These are phyloP conservation scores for Temnothorax ravouxi DNA, from an alignment of 2,888 invertebrate genomes.

Conservation along the genomic window DNA sequence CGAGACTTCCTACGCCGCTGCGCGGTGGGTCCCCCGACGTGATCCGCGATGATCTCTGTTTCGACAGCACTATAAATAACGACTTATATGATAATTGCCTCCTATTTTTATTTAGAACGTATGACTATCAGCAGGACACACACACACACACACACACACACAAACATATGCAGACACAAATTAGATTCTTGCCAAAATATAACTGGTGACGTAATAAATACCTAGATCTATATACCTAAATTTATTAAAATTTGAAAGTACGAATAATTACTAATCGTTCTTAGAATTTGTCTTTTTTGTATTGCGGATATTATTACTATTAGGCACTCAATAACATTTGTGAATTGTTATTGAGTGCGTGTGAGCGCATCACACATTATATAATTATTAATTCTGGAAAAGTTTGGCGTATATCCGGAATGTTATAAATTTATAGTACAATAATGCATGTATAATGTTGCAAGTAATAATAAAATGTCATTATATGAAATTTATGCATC, in stretches of 20 bases:
- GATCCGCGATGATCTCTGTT: slow-evolving; percentile 57
- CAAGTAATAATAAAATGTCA: too few species aligned
- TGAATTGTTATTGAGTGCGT: background rate
- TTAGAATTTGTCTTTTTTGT: background rate
- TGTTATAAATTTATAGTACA: background rate
- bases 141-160: background rate
- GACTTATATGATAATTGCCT: slow-evolving; percentile 50
- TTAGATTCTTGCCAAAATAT: background rate
- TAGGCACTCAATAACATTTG: background rate
- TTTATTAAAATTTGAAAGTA: background rate
- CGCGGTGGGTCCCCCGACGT: slow-evolving; percentile 71
- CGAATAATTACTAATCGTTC: background rate
- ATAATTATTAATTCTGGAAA: background rate
- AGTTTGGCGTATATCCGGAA: background rate
- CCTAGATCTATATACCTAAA: background rate
- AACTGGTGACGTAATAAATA: background rate
- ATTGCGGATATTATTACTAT: background rate
- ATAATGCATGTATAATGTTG: background rate
- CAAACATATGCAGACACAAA: background rate
- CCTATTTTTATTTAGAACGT: slow-evolving; percentile 42
- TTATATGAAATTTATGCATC: background rate
- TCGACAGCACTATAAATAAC: slow-evolving; percentile 56
- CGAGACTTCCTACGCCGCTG: slow-evolving; percentile 60
- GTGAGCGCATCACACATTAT: background rate
- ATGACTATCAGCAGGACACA: background rate